Evolutionary conservation across 2,113 vertebrate genomes (phyloP).

Genomic region (Athene noctua): DNA sequence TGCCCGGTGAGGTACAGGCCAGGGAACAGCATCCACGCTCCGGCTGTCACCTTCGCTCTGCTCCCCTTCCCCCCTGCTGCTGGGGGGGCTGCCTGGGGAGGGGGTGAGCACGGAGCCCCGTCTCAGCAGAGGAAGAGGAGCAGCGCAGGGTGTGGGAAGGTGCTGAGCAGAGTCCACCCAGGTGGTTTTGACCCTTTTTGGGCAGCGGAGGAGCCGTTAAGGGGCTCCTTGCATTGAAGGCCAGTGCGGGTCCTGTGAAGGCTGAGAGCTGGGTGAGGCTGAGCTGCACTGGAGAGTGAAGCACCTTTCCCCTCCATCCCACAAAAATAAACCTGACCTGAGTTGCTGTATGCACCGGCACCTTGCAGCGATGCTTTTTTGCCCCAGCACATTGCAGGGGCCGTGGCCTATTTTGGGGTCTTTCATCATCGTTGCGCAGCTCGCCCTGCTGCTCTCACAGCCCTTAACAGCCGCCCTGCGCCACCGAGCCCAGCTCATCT

Average conservation of each 20-base stretch:
- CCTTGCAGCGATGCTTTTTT: background rate
- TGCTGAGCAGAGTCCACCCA: background rate
- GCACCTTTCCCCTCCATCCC: background rate
- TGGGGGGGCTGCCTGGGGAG: background rate
- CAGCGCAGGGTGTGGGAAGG: background rate
- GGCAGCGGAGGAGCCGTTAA: background rate
- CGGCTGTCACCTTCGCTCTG: background rate
- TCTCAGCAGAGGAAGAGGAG: background rate
- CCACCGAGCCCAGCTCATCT: background rate
- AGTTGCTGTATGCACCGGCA: accelerated
- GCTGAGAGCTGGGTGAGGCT: background rate
- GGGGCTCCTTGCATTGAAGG: background rate
- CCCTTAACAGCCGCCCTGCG: background rate
- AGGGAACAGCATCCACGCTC: accelerated
- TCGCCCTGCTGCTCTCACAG: background rate
- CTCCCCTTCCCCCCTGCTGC: background rate
- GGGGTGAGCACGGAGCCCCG: background rate
- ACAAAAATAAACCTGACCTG: background rate
- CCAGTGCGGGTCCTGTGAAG: background rate
- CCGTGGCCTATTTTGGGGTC: background rate
- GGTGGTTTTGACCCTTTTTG: background rate
- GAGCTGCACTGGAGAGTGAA: background rate
- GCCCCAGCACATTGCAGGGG: background rate
- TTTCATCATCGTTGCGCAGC: background rate
- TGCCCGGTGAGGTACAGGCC: accelerated